Percentiles rank a stretch among this genome's conserved stretches.
Conservation (phyloP, 2,113 vertebrate species). For the Hystrix cristata region DNA sequence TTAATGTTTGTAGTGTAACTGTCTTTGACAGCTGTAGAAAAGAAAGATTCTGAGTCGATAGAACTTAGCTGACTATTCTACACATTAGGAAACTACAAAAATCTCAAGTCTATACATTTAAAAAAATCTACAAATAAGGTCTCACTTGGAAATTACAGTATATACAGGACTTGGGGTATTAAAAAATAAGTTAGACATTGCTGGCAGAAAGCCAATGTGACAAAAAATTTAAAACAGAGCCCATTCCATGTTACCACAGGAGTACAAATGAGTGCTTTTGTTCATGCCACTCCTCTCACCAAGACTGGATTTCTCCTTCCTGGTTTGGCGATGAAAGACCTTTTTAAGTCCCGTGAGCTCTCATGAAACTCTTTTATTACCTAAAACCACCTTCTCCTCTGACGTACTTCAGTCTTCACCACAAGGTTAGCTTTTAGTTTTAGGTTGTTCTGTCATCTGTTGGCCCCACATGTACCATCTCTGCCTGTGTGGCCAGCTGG, state of each 20-base stretch:
- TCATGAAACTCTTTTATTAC: neutral
- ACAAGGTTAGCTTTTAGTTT: neutral
- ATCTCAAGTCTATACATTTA: neutral
- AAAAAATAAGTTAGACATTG: neutral
- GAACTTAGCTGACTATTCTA: neutral
- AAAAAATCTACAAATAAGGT: neutral
- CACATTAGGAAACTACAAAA: neutral
- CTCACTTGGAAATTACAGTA: neutral
- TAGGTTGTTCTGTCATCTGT: neutral
- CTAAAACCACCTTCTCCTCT: neutral
- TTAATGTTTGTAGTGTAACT: neutral
- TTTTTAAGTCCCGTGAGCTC: neutral
- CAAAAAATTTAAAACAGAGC: neutral
- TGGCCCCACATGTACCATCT: neutral
- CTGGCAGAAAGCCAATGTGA: neutral
- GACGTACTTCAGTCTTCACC: neutral
- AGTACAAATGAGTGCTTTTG: neutral
- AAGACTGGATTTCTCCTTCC: neutral
- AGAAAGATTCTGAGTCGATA: slow-evolving; percentile 2
- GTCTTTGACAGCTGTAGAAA: neutral
- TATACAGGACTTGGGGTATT: neutral
- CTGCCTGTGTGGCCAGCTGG: neutral
- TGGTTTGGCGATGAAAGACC: neutral
- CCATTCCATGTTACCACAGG: neutral
- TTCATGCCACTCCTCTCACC: neutral